phyloP scores from a whole-genome alignment of 2,888 invertebrate genomes.

The Pyrrhia umbra region DNA sequence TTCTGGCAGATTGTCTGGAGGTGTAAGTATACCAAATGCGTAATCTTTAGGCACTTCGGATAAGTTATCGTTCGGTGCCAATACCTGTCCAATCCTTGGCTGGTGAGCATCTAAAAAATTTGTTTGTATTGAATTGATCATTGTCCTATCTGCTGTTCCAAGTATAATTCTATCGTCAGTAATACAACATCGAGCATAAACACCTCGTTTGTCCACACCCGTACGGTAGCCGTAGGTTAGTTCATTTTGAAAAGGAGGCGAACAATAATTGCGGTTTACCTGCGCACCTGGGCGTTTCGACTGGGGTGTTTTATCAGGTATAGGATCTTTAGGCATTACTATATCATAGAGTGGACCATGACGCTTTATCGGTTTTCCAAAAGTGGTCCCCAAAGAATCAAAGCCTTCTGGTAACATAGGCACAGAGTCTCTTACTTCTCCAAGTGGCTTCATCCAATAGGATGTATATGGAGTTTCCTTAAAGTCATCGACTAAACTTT shows the following conservation, averaged over 20 bases:
- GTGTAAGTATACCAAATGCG: slow-evolving; percentile 83
- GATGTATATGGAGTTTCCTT: slow-evolving; percentile 80
- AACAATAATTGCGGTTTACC: slow-evolving; percentile 75
- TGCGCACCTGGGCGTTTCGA: slow-evolving; percentile 73
- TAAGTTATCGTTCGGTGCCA: slow-evolving; percentile 88
- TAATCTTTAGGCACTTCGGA: slow-evolving; percentile 82
- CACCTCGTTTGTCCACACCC: slow-evolving; percentile 84
- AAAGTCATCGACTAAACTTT: slow-evolving; percentile 77
- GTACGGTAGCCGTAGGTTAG: slow-evolving; percentile 84
- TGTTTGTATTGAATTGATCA: slow-evolving; percentile 81
- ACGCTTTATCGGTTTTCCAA: slow-evolving; percentile 74
- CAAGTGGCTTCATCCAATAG: slow-evolving; percentile 81
- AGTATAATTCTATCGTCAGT: slow-evolving; percentile 76
- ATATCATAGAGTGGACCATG: slow-evolving; percentile 80
- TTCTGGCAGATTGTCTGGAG: slow-evolving; percentile 83
- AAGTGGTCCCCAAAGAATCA: slow-evolving; percentile 74
- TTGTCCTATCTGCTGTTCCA: slow-evolving; percentile 77
- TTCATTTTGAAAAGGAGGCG: slow-evolving; percentile 81
- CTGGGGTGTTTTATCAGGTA: slow-evolving; percentile 74
- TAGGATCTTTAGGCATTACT: slow-evolving; percentile 79
- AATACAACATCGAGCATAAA: slow-evolving; percentile 83
- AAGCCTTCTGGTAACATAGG: slow-evolving; percentile 84
- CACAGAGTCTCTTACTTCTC: slow-evolving; percentile 72
- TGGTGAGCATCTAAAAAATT: slow-evolving; percentile 77
- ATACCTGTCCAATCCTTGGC: slow-evolving; percentile 78